Percentiles rank a stretch among this genome's conserved stretches.
Conservation (phyloP, 2,113 vertebrate genomes). For the Polyodon spathula region DNA sequence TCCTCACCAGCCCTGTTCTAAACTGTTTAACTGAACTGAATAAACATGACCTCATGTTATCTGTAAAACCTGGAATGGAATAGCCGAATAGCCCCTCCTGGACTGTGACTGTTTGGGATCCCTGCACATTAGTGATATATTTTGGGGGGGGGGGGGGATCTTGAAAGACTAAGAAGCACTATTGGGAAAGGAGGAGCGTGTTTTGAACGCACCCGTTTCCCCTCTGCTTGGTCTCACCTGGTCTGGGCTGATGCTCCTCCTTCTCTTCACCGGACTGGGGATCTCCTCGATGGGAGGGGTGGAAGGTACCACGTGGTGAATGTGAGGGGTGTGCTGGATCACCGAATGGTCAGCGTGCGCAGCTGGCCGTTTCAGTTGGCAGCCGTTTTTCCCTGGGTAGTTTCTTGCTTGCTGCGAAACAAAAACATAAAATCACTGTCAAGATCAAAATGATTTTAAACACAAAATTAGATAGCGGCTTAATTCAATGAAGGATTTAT, state of each 20-base stretch:
- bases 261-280: slow-evolving; percentile 67
- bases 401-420: slow-evolving; percentile 34
- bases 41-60: too few relatives aligned
- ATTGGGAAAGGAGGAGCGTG: neutral
- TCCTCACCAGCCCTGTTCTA: too few relatives aligned
- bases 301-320: slow-evolving; percentile 21
- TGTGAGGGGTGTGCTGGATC: slow-evolving; percentile 56
- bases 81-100: too few relatives aligned
- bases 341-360: slow-evolving; percentile 54
- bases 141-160: too few relatives aligned
- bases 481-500: too few relatives aligned
- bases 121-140: too few relatives aligned
- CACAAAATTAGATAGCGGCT: too few relatives aligned
- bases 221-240: slow-evolving; percentile 67
- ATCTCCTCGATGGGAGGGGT: slow-evolving; percentile 47
- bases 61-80: too few relatives aligned
- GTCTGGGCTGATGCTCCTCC: slow-evolving; percentile 61
- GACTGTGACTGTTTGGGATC: too few relatives aligned
- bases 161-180: too few relatives aligned
- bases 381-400: slow-evolving; percentile 40
- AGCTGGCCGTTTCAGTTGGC: slow-evolving; percentile 54
- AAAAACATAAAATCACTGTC: neutral
- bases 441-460: neutral
- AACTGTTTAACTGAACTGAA: too few relatives aligned
- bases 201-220: too few relatives aligned